A percentile compares a stretch with the other conserved stretches of the same genome.
Conservation (phyloP, 1,140 invertebrate species). For the Riptortus pedestris region DNA sequence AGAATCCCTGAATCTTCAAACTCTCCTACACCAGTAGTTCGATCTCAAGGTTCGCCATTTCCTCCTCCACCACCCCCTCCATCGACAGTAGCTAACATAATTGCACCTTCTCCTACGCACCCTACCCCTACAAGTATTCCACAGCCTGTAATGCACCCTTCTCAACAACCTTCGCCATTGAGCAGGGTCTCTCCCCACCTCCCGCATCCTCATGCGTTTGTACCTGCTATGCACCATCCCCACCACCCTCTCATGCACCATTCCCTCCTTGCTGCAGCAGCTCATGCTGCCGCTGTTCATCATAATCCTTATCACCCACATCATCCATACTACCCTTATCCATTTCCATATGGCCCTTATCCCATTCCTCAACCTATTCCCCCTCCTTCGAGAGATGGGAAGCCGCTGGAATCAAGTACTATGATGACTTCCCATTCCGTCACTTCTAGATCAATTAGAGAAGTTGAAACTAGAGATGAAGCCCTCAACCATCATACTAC, state of each 20-base stretch:
- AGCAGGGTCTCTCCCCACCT: conserved; percentile 42
- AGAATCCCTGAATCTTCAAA: conserved; percentile 38
- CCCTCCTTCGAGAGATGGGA: conserved; percentile 49
- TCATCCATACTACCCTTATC: conserved; percentile 50
- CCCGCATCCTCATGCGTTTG: conserved; percentile 52
- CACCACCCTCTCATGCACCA: conserved; percentile 58
- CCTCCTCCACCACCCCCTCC: conserved; percentile 31
- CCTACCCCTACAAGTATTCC: conserved; percentile 50
- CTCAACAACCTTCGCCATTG: conserved; percentile 50
- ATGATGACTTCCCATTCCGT: conserved; percentile 52
- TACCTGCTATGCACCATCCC: conserved; percentile 51
- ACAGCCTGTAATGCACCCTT: conserved; percentile 56
- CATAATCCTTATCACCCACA: conserved; percentile 50
- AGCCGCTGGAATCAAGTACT: conserved; percentile 48
- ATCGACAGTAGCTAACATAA: conserved; percentile 30
- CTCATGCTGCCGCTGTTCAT: conserved; percentile 38
- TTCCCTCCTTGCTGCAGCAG: conserved; percentile 48
- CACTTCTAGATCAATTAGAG: conserved; percentile 45
- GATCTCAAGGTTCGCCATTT: conserved; percentile 31
- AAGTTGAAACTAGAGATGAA: conserved; percentile 39
- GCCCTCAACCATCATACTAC: conserved; percentile 43
- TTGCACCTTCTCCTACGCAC: conserved; percentile 38
- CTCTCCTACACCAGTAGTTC: conserved; percentile 29
- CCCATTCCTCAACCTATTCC: conserved; percentile 61
- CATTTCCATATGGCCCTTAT: conserved; percentile 58